phyloP scores from a whole-genome alignment of 2,797 vertebrate genomes.

The Rhadinocentrus ornatus region DNA sequence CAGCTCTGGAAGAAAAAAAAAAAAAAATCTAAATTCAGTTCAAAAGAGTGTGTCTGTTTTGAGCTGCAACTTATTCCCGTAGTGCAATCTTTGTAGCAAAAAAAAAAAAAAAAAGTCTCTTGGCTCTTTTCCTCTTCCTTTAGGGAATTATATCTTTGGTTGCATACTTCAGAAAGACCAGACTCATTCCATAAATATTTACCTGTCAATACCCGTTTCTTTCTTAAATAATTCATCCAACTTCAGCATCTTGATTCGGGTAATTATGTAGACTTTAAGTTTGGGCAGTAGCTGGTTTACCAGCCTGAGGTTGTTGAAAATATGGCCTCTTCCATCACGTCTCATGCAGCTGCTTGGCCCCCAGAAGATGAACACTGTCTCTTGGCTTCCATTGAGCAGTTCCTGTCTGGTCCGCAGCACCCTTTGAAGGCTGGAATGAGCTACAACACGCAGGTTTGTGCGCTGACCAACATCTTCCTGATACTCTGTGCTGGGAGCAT shows the following conservation, averaged over 20 bases:
- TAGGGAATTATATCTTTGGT: neutral
- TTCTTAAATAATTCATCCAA: slow-evolving; percentile 92
- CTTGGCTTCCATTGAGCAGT: slow-evolving; percentile 88
- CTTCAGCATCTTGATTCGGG: slow-evolving; percentile 90
- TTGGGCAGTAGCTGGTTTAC: slow-evolving; percentile 88
- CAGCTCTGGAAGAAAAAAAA: neutral
- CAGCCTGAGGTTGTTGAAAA: slow-evolving; percentile 90
- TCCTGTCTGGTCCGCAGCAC: slow-evolving; percentile 86
- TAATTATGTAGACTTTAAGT: slow-evolving; percentile 87
- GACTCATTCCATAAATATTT: slow-evolving; percentile 22
- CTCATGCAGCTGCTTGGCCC: slow-evolving; percentile 92
- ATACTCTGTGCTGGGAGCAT: slow-evolving; percentile 86
- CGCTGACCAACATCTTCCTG: slow-evolving; percentile 86
- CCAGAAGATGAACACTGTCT: slow-evolving; percentile 93
- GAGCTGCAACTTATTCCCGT: no score
- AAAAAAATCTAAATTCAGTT: neutral
- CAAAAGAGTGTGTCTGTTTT: no score
- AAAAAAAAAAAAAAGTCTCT: no score
- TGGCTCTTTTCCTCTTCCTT: neutral
- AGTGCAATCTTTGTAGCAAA: no score
- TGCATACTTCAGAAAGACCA: neutral
- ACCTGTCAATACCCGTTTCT: slow-evolving; percentile 94
- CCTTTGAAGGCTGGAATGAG: slow-evolving; percentile 92
- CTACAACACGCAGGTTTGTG: slow-evolving; percentile 89
- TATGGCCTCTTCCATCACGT: slow-evolving; percentile 88